phyloP scores from a whole-genome alignment of 2,888 invertebrate species.

The Nowickia ferox region DNA sequence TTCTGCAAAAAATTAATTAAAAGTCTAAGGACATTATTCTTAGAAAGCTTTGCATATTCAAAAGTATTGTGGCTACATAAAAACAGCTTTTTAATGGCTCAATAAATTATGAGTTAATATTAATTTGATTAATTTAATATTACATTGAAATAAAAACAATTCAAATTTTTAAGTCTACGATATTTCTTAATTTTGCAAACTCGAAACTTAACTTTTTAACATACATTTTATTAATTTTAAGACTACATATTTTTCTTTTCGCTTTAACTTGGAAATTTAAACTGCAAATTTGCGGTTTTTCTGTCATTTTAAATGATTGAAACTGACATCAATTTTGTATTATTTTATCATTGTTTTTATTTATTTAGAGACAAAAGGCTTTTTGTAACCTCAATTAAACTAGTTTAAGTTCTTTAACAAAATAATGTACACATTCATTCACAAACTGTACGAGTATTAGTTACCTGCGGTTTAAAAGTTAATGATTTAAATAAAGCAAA shows the following conservation, averaged over 20 bases:
- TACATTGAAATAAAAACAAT: no score
- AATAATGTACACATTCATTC: slow-evolving; percentile 31
- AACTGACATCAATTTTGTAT: slow-evolving; percentile 48
- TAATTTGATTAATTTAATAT: no score
- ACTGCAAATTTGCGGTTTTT: slow-evolving; percentile 63
- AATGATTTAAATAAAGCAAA: slow-evolving; percentile 31
- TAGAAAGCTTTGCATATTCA: no score
- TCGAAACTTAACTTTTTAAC: background rate
- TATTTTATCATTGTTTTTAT: slow-evolving; percentile 23
- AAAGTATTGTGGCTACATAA: no score
- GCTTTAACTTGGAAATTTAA: slow-evolving; percentile 52
- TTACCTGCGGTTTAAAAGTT: slow-evolving; percentile 73
- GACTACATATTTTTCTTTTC: background rate
- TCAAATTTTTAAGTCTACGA: background rate
- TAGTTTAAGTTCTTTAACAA: slow-evolving; percentile 72
- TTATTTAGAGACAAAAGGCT: slow-evolving; percentile 35
- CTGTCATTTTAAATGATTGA: slow-evolving; percentile 38
- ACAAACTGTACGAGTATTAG: slow-evolving; percentile 52
- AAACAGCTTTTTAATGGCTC: no score
- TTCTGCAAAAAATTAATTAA: no score
- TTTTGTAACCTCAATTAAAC: slow-evolving; percentile 76
- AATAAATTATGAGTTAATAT: no score
- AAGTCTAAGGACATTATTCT: no score
- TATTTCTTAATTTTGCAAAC: background rate
- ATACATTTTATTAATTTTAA: background rate